phyloP scores from a whole-genome alignment of 1,140 invertebrate genomes.

The Wasmannia auropunctata region DNA sequence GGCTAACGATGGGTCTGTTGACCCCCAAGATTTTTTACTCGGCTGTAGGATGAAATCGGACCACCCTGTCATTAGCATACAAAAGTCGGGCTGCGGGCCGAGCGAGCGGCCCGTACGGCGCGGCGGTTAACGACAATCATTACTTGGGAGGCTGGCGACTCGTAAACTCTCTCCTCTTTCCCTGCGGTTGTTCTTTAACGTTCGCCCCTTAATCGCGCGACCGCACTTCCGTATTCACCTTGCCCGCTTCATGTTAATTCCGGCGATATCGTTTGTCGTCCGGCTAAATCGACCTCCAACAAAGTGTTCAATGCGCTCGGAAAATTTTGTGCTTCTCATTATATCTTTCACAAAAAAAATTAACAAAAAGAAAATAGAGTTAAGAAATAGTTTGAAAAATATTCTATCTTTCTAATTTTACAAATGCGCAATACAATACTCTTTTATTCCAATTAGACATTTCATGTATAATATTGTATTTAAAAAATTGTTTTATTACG shows the following conservation, averaged over 20 bases:
- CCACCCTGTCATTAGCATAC: conserved; percentile 80
- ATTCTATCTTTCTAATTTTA: background rate
- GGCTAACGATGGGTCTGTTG: conserved; percentile 70
- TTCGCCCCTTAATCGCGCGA: conserved; percentile 59
- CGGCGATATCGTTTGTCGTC: conserved; percentile 45
- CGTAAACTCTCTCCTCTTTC: conserved; percentile 65
- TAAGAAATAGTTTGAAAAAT: background rate
- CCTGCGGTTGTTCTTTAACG: conserved; percentile 65
- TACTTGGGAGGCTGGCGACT: conserved; percentile 68
- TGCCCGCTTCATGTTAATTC: conserved; percentile 69
- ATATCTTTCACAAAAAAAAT: background rate
- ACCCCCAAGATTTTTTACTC: conserved; percentile 74
- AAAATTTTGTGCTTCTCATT: background rate
- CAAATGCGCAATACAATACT: background rate
- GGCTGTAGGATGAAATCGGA: conserved; percentile 73
- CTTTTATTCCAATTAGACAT: background rate
- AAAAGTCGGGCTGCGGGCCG: conserved; percentile 66
- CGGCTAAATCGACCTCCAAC: background rate
- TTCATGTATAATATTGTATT: background rate
- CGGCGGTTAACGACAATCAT: conserved; percentile 79
- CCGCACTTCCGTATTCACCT: conserved; percentile 70
- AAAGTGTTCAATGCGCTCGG: background rate
- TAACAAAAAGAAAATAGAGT: background rate
- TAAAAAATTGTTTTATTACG: background rate
- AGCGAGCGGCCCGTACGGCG: conserved; percentile 63